Base-by-base conservation (phyloP, 2,113 vertebrate genomes). In the Lontra canadensis region DNA sequence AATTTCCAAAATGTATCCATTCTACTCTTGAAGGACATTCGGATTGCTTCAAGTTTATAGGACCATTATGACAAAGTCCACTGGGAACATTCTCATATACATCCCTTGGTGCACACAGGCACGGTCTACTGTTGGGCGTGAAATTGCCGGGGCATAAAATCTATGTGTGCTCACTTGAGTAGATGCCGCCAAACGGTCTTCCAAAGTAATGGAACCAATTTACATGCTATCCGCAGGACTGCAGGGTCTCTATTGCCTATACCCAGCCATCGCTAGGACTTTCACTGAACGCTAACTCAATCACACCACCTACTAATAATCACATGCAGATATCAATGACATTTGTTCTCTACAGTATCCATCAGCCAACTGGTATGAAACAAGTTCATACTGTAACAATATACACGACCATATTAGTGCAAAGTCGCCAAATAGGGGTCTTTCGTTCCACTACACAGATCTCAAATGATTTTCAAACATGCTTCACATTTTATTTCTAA, bases 61-160 rank as follows among this genome's bases (percentile, higher is more conserved):
- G 21, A 29, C 21, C 15, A 23, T 23, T 3, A 15, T 18, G 23
- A 49, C 26, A 17, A 4, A 34, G 0, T 2, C 4, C 31, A 14
- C 57, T 20, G 13, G 26, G 39, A 31, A 96, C 9, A 7, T 61
- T 59, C 49, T 78, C 42, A 26, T 3, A 6, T 11, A 10, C 13
- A 47, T n/a, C 83, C 42, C 39, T 8, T 49, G 52, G 11, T 44
- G 12, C 11, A 49, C 34, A 13, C 3, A 11, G 1, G 8, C 6
- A 12, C 4, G 6, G 36, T 12, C 85, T 25, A 61, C 74, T 18
- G 0, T 29, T 6, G 4, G 29, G 5, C 23, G 0, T 42, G 20
- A 55, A 78, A 52, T 1, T 31, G 36, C 23, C n/a, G 12, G 61
- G 31, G 6, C 12, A 25, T 42, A 20, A 91, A 73, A 21, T 1